Percentiles rank a stretch among this genome's conserved stretches.
These are phyloP conservation scores for Myzus persicae DNA, from an alignment of 1,140 invertebrate genomes.

Conservation along the genomic window DNA sequence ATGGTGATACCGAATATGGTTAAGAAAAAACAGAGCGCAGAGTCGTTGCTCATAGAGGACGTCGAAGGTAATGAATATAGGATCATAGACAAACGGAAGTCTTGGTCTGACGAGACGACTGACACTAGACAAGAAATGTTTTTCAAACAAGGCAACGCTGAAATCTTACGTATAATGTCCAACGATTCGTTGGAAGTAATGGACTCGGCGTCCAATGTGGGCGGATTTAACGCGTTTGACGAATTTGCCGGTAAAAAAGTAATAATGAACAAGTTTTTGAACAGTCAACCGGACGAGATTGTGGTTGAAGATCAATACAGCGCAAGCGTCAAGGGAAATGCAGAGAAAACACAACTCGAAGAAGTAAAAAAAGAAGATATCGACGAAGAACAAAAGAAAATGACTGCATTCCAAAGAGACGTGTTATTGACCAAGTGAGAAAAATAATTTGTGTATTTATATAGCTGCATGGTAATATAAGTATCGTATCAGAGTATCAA, in stretches of 20 bases:
- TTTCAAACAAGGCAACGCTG: slow-evolving; percentile 73
- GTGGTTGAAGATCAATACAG: not conserved
- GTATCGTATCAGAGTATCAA: not conserved
- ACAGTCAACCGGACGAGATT: slow-evolving; percentile 70
- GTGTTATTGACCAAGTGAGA: slow-evolving; percentile 61
- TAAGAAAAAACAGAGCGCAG: not conserved
- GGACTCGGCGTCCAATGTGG: slow-evolving; percentile 61
- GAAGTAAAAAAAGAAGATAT: slow-evolving; percentile 57
- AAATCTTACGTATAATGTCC: slow-evolving; percentile 36
- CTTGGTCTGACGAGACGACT: slow-evolving; percentile 62
- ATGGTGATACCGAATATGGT: not conserved
- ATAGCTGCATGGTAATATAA: not conserved
- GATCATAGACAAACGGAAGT: slow-evolving; percentile 40
- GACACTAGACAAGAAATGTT: slow-evolving; percentile 71
- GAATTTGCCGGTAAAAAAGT: slow-evolving; percentile 80
- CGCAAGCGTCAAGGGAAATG: not conserved
- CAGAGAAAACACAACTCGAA: slow-evolving; percentile 62
- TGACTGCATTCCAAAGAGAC: slow-evolving; percentile 62
- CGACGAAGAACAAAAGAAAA: slow-evolving; percentile 59
- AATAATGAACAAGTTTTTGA: slow-evolving; percentile 80
- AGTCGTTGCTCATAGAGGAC: slow-evolving; percentile 43
- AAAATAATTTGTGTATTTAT: not conserved
- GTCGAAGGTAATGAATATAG: slow-evolving; percentile 49
- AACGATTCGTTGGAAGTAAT: slow-evolving; percentile 58
- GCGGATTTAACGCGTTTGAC: slow-evolving; percentile 62